Evolutionary conservation across 1,140 invertebrate species (phyloP).

Genomic region (Belonocnema kinseyi): DNA sequence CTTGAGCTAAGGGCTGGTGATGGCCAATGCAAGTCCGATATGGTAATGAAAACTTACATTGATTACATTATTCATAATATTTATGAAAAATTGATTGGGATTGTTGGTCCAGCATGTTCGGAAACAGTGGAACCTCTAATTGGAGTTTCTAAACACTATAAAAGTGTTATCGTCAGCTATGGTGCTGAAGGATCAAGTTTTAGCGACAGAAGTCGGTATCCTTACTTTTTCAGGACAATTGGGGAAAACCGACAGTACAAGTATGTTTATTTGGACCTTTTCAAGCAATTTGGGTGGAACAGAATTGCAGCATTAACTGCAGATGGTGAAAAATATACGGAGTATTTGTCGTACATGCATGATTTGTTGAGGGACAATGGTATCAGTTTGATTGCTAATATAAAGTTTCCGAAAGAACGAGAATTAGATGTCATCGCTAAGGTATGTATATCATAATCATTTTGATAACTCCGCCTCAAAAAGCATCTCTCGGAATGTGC

Average conservation of each 20-base stretch:
- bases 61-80: conserved; percentile 80
- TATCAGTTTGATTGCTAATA: conserved; percentile 82
- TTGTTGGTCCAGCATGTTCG: conserved; percentile 90
- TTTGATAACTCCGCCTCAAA: background rate
- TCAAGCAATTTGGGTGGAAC: conserved; percentile 82
- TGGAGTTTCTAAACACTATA: conserved; percentile 86
- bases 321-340: conserved; percentile 87
- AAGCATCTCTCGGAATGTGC: no score
- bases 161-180: conserved; percentile 87
- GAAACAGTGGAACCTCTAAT: conserved; percentile 90
- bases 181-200: conserved; percentile 86
- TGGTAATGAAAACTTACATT: conserved; percentile 88
- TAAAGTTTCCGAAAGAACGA: conserved; percentile 81
- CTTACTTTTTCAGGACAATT: conserved; percentile 90
- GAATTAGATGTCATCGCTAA: conserved; percentile 72
- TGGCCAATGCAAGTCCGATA: conserved; percentile 85
- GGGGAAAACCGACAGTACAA: conserved; percentile 87
- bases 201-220: conserved; percentile 83
- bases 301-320: conserved; percentile 85
- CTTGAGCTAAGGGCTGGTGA: conserved; percentile 79
- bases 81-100: conserved; percentile 80
- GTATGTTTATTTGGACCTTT: conserved; percentile 82
- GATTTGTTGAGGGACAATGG: conserved; percentile 79
- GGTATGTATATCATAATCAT: conserved; percentile 58
- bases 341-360: conserved; percentile 86